These are phyloP conservation scores for Electrona antarctica DNA, from an alignment of 2,113 vertebrate species.

Conservation along the genomic window DNA sequence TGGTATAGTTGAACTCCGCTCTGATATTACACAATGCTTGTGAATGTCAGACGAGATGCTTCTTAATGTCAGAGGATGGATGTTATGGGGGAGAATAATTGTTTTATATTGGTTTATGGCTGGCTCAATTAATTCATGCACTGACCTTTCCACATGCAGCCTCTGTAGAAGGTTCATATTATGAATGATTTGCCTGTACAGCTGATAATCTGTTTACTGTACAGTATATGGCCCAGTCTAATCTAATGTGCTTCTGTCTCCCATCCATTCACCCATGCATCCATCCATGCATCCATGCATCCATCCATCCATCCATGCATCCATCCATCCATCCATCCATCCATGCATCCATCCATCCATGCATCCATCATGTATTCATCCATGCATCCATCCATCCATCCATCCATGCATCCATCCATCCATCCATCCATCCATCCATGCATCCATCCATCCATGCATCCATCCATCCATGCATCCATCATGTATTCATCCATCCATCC, in stretches of 20 bases:
- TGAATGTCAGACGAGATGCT: no score
- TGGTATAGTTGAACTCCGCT: background rate
- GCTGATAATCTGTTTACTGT: background rate
- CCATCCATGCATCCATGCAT: background rate
- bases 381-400: no score
- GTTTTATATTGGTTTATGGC: background rate
- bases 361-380: background rate
- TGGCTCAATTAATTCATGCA: background rate
- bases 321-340: background rate
- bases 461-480: no score
- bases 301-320: background rate
- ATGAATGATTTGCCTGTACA: background rate
- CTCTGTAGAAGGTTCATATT: background rate
- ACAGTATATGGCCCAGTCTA: background rate
- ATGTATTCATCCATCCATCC: no score
- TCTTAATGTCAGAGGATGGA: background rate
- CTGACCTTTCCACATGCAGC: background rate
- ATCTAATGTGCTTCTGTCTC: background rate
- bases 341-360: no score
- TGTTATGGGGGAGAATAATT: background rate
- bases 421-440: background rate
- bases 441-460: background rate
- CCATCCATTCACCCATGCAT: background rate
- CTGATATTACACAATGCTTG: no score
- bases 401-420: background rate